Evolutionary conservation across 92 coral and sea anemone genomes (phyloP).

Genomic region (Pocillopora meandrina): DNA sequence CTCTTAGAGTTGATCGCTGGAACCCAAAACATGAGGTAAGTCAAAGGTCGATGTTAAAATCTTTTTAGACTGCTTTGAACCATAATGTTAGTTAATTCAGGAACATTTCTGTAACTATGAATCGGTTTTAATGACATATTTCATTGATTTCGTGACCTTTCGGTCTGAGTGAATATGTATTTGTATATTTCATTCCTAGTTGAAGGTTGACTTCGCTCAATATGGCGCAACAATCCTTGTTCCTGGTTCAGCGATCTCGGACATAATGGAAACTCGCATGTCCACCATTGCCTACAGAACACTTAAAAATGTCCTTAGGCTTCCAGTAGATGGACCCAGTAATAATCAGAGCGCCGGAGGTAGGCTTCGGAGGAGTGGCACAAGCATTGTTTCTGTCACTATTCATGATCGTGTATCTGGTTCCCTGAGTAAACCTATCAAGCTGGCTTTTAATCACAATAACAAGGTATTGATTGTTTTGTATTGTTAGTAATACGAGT

Average conservation of each 20-base stretch:
- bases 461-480: not conserved
- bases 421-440: constrained; percentile 1
- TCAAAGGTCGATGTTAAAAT: too few species aligned
- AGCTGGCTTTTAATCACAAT: constrained; percentile 16
- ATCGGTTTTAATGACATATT: too few species aligned
- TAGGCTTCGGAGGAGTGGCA: not conserved
- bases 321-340: not conserved
- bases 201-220: constrained; percentile 32
- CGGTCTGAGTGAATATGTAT: too few species aligned
- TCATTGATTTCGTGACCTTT: too few species aligned
- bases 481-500: too few species aligned
- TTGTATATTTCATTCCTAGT: constrained; percentile 17
- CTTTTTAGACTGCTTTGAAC: too few species aligned
- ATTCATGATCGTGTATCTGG: constrained; percentile 8
- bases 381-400: constrained; percentile 25
- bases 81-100: too few species aligned
- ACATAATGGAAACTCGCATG: constrained; percentile 21
- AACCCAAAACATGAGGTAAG: constrained; percentile 15
- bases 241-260: constrained; percentile 56
- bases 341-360: not conserved
- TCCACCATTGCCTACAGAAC: constrained; percentile 69
- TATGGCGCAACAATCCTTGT: constrained; percentile 48
- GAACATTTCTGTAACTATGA: too few species aligned
- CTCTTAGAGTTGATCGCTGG: constrained; percentile 41
- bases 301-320: constrained; percentile 49